phyloP scores from a whole-genome alignment of 2,797 vertebrate genomes.

The Erpetoichthys calabaricus region DNA sequence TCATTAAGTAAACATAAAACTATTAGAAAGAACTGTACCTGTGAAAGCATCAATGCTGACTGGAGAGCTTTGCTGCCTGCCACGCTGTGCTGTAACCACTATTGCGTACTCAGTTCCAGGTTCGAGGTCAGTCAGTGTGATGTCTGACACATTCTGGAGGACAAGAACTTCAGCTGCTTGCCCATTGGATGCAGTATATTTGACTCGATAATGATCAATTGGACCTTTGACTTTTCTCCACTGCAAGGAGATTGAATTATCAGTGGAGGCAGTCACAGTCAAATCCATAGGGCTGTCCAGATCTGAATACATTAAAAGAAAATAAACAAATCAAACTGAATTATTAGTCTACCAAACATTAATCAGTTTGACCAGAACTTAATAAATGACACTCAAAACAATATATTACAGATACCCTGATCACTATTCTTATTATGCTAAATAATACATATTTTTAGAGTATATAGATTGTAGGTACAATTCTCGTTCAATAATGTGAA shows the following conservation, averaged over 20 bases:
- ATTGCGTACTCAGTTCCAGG: slow-evolving; percentile 91
- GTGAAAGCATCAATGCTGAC: slow-evolving; percentile 88
- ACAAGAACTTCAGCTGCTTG: slow-evolving; percentile 73
- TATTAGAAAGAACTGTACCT: slow-evolving; percentile 54
- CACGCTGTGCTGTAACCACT: slow-evolving; percentile 76
- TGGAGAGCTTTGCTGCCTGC: slow-evolving; percentile 79
- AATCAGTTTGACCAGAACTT: too few species aligned
- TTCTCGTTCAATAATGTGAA: too few species aligned
- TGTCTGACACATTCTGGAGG: slow-evolving; percentile 55
- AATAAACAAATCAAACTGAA: neutral
- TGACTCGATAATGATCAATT: slow-evolving; percentile 87
- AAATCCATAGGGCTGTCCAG: slow-evolving; percentile 84
- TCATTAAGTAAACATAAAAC: too few species aligned
- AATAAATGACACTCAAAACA: neutral
- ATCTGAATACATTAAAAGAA: slow-evolving; percentile 31
- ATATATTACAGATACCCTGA: too few species aligned
- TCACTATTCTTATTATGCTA: too few species aligned
- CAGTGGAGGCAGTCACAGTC: slow-evolving; percentile 79
- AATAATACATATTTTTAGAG: too few species aligned
- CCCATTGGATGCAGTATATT: slow-evolving; percentile 75
- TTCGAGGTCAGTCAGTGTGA: slow-evolving; percentile 72
- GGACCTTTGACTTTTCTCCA: slow-evolving; percentile 82
- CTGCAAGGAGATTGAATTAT: slow-evolving; percentile 77
- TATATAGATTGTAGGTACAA: too few species aligned
- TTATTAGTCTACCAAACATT: neutral